Evolutionary conservation across 30 jellyfish, hydroid and myxozoan species (phyloP).

Genomic region (Phacellophora camtschatica): DNA sequence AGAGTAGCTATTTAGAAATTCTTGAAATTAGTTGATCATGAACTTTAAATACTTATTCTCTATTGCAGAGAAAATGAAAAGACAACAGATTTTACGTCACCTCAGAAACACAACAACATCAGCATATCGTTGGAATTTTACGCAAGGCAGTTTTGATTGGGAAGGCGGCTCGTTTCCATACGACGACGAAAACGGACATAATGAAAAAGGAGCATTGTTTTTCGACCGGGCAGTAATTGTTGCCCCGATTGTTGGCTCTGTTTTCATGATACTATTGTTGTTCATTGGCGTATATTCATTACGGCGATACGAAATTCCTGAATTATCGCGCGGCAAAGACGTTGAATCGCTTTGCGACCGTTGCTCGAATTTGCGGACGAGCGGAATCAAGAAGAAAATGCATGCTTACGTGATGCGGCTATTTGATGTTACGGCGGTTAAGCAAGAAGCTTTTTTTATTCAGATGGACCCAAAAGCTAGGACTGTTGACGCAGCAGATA

Average conservation of each 20-base stretch:
- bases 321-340: constrained; percentile 40
- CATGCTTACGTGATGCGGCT: constrained; percentile 59
- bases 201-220: constrained; percentile 9
- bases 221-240: constrained; percentile 59
- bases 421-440: constrained; percentile 21
- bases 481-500: constrained; percentile 1
- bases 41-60: not conserved
- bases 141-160: constrained; percentile 42
- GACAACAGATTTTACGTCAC: not conserved
- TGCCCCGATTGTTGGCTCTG: constrained; percentile 70
- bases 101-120: not conserved
- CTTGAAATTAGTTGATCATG: too few species aligned
- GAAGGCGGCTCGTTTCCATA: constrained; percentile 76
- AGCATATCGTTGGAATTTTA: constrained; percentile 2
- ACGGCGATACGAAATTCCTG: constrained; percentile 67
- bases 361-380: constrained; percentile 38
- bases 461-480: constrained; percentile 66
- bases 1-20: too few species aligned
- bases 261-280: constrained; percentile 18
- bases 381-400: constrained; percentile 28
- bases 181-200: constrained; percentile 8
- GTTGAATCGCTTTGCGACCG: constrained; percentile 34
- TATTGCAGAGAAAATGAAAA: not conserved
- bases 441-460: constrained; percentile 49
- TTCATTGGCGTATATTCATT: constrained; percentile 45